phyloP scores from a whole-genome alignment of 2,888 invertebrate species.

The Trichogramma evanescens region DNA sequence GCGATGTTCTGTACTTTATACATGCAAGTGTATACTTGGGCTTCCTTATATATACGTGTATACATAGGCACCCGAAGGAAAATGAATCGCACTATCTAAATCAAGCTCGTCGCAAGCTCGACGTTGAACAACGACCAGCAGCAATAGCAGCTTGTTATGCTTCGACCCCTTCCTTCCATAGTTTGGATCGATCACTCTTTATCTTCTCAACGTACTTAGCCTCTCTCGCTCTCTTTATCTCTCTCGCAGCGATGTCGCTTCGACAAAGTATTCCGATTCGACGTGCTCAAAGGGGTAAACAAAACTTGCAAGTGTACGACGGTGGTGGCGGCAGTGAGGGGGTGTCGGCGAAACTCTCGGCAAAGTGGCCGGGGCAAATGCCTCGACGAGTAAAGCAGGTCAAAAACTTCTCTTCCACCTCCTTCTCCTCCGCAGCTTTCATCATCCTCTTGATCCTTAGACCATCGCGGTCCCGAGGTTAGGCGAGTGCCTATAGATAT shows the following conservation, averaged over 20 bases:
- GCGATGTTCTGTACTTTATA: no score
- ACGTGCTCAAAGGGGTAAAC: slow-evolving; percentile 31
- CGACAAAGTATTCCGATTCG: neutral
- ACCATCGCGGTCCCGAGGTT: slow-evolving; percentile 36
- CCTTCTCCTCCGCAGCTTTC: slow-evolving; percentile 25
- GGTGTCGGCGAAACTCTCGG: slow-evolving; percentile 8
- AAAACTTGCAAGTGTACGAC: slow-evolving; percentile 20
- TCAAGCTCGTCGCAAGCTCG: slow-evolving; percentile 27
- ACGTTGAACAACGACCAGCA: slow-evolving; percentile 31
- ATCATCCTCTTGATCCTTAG: neutral
- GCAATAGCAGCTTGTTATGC: neutral
- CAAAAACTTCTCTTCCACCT: slow-evolving; percentile 45
- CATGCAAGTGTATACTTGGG: no score
- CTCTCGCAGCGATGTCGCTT: neutral
- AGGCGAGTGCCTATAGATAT: slow-evolving; percentile 36
- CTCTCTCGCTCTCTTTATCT: slow-evolving; percentile 21
- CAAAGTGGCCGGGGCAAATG: neutral
- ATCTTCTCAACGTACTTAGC: slow-evolving; percentile 8
- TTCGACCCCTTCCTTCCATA: slow-evolving; percentile 13
- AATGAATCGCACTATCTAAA: slow-evolving; percentile 35
- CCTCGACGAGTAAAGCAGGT: slow-evolving; percentile 37
- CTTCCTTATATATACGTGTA: slow-evolving; percentile 19
- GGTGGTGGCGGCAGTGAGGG: slow-evolving; percentile 20
- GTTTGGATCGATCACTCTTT: slow-evolving; percentile 1
- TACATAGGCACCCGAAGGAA: slow-evolving; percentile 21